Conservation (phyloP, 1,140 invertebrate genomes). For the Artemia franciscana region DNA sequence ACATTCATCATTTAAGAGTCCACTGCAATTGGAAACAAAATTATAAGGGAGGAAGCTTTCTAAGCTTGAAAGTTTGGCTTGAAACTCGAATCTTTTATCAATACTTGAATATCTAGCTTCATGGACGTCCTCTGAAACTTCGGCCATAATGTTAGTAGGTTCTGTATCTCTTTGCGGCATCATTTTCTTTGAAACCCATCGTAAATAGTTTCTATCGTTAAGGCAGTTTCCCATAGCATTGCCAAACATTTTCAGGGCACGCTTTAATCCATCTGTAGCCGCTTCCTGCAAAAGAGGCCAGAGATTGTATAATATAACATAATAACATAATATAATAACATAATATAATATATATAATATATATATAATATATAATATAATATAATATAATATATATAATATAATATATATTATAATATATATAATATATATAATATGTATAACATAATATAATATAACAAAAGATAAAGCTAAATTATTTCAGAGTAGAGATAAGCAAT, state of each 20-base stretch:
- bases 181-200: conserved; percentile 8
- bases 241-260: conserved; percentile 26
- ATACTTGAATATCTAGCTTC: conserved; percentile 1
- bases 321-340: conserved; percentile 1
- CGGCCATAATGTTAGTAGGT: neutral
- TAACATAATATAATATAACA: too few relatives aligned
- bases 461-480: too few relatives aligned
- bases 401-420: too few relatives aligned
- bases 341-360: too few relatives aligned
- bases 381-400: too few relatives aligned
- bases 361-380: too few relatives aligned
- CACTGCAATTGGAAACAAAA: neutral
- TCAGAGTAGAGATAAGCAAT: too few relatives aligned
- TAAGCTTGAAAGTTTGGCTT: neutral
- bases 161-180: neutral
- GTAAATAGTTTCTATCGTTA: conserved; percentile 23
- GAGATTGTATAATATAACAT: too few relatives aligned
- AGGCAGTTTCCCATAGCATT: conserved; percentile 26
- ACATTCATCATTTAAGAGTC: neutral
- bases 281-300: conserved; percentile 17
- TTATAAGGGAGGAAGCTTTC: neutral
- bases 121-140: neutral
- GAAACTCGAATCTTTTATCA: conserved; percentile 2
- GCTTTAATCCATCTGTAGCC: conserved; percentile 26
- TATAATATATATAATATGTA: too few relatives aligned